Percentiles rank a stretch among this genome's conserved stretches.
Evolutionary conservation across 2,888 invertebrate genomes (phyloP).

Genomic region (Choristoneura rosaceana): DNA sequence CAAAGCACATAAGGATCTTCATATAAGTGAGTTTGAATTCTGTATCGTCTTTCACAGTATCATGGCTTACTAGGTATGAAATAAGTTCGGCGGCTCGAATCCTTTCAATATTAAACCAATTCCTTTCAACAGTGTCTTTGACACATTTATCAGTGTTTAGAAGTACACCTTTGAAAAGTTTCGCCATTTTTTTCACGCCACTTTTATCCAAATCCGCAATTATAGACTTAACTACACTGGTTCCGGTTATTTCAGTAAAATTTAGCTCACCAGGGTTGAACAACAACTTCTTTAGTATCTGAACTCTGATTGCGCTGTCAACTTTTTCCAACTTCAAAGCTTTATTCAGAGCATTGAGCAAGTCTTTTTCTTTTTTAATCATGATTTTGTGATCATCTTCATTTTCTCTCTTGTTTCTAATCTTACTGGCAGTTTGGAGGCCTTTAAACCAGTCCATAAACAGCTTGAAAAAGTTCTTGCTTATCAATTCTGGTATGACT

Average conservation of each 20-base stretch:
- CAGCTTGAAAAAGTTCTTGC: slow-evolving; percentile 87
- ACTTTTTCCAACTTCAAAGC: slow-evolving; percentile 79
- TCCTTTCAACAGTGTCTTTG: slow-evolving; percentile 78
- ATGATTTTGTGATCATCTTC: slow-evolving; percentile 82
- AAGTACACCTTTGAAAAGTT: slow-evolving; percentile 87
- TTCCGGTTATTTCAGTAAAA: slow-evolving; percentile 90
- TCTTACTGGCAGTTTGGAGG: slow-evolving; percentile 84
- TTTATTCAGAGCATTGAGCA: slow-evolving; percentile 80
- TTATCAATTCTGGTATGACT: slow-evolving; percentile 85
- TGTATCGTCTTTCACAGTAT: slow-evolving; percentile 81
- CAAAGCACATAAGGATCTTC: slow-evolving; percentile 87
- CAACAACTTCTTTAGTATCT: slow-evolving; percentile 87
- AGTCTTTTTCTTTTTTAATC: slow-evolving; percentile 84
- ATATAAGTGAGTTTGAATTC: slow-evolving; percentile 89
- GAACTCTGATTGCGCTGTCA: slow-evolving; percentile 81
- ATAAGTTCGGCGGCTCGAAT: slow-evolving; percentile 86
- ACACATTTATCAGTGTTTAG: slow-evolving; percentile 82
- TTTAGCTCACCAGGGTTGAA: slow-evolving; percentile 90
- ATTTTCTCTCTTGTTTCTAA: slow-evolving; percentile 79
- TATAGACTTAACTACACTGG: slow-evolving; percentile 87
- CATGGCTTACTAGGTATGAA: slow-evolving; percentile 83
- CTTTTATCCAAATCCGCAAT: slow-evolving; percentile 85
- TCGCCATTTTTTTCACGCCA: slow-evolving; percentile 87
- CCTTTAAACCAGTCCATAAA: slow-evolving; percentile 87
- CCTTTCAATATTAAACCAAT: slow-evolving; percentile 89